phyloP scores from a whole-genome alignment of 2,797 vertebrate genomes.

The Semaprochilodus insignis region DNA sequence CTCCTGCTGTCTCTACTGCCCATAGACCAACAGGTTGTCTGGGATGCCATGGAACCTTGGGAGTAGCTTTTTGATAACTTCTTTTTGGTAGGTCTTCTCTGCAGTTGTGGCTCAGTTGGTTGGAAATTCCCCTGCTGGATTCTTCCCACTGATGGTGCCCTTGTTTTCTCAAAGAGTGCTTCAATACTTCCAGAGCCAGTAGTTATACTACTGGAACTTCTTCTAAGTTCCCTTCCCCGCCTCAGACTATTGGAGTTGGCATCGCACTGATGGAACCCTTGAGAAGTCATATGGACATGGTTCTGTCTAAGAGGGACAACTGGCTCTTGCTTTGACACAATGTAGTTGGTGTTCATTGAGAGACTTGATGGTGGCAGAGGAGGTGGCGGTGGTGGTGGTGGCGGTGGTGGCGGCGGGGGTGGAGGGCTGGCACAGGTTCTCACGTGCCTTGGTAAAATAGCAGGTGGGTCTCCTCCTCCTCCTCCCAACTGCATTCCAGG shows the following conservation, averaged over 20 bases:
- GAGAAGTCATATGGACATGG: constrained; percentile 78
- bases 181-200: constrained; percentile 81
- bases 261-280: constrained; percentile 78
- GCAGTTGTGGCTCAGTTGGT: constrained; percentile 76
- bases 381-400: constrained; percentile 82
- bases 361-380: constrained; percentile 61
- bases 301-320: constrained; percentile 84
- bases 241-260: constrained; percentile 80
- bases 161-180: constrained; percentile 83
- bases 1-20: constrained; percentile 78
- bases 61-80: constrained; percentile 93
- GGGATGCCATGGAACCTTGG: constrained; percentile 87
- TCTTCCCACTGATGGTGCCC: constrained; percentile 41
- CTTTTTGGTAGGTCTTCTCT: constrained; percentile 85
- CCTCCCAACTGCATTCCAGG: constrained; percentile 85
- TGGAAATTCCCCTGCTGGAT: constrained; percentile 59
- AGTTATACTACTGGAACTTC: constrained; percentile 83
- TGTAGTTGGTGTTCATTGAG: constrained; percentile 83
- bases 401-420: constrained; percentile 75
- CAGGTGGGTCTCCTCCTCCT: constrained; percentile 82
- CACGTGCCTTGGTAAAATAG: constrained; percentile 87
- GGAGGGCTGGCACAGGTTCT: constrained; percentile 86
- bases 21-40: constrained; percentile 76
- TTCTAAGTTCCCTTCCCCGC: constrained; percentile 83
- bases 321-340: constrained; percentile 86